These are phyloP conservation scores for Nymphicus hollandicus DNA, from an alignment of 2,113 vertebrate genomes.

Conservation along the genomic window DNA sequence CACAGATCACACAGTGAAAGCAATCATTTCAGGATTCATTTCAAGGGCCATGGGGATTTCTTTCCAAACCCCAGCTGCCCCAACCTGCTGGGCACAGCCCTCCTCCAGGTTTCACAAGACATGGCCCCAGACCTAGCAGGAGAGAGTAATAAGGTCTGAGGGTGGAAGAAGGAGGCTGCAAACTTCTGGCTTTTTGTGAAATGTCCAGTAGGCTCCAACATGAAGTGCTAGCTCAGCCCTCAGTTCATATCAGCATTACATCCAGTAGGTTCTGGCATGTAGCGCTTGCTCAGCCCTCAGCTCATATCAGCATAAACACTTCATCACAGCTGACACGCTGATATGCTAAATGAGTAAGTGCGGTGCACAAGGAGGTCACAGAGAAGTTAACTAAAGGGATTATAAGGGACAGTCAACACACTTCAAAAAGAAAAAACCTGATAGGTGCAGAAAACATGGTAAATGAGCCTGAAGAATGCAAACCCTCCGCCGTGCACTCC, in stretches of 20 bases:
- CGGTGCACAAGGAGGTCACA: conserved; percentile 57
- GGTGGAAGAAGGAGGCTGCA: background rate
- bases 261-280: conserved; percentile 36
- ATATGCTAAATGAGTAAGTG: conserved; percentile 55
- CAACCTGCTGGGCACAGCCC: background rate
- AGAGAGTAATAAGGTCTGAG: background rate
- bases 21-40: background rate
- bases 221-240: conserved; percentile 58
- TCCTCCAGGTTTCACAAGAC: background rate
- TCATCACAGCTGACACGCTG: conserved; percentile 67
- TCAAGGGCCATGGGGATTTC: background rate
- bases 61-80: background rate
- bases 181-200: background rate
- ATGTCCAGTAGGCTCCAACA: conserved; percentile 37
- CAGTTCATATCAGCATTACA: conserved; percentile 28
- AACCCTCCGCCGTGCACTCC: conserved; percentile 11
- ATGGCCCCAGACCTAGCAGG: background rate
- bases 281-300: conserved; percentile 57
- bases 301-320: conserved; percentile 71
- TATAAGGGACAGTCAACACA: conserved; percentile 56
- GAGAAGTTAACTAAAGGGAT: conserved; percentile 68
- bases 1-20: background rate
- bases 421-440: conserved; percentile 51
- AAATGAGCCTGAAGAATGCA: conserved; percentile 8
- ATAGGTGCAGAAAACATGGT: conserved; percentile 23